Evolutionary conservation across 2,113 vertebrate genomes (phyloP), one percentile per base, ranked within the genome.

Genomic region (Rhabdomys dilectus): DNA sequence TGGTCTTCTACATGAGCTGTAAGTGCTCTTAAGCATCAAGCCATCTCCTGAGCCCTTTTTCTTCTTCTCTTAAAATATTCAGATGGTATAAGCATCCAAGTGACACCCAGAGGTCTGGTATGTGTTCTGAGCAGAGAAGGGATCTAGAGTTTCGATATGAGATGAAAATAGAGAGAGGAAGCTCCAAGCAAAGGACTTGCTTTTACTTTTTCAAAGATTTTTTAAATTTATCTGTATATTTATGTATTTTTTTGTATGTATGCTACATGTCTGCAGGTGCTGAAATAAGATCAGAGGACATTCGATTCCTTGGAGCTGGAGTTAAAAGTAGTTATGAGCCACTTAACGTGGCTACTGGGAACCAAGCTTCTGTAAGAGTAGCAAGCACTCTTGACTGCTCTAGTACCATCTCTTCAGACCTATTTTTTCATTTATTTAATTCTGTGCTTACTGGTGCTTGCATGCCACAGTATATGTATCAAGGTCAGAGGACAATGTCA

Each of bases 1-100:
- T 53, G 31, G 31, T 34, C 64, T 34, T 68, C 31, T 68, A 12
- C 29, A 68, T 2, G 16, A 34, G 48, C 31, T 34, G 45, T 78
- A 34, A 77, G 76, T 51, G 29, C 76, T 51, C 45, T 78, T 78
- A 76, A 26, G 24, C 42, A 78, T 9, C 19, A 8, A 53, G 48
- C 76, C 39, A 34, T 68, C 39, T 75, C 73, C 39, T 2, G 26
- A 34, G 31, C 64, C 64, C 64, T 11, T 13, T 9, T 22, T 42
- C 36, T 70, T 75, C 73, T 45, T 53, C 53, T 82, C 73, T 64
- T 94, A 66, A 92, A 76, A 89, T 92, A 29, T 81, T 94, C 34
- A 68, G 34, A 66, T 78, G 42, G 19, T 93, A 16, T 81, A 68
- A 75, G 16, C 66, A 16, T 93, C 81, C 12, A 68, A 8, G 34